phyloP scores from a whole-genome alignment of 2,888 invertebrate genomes.

The Amiota communis region DNA sequence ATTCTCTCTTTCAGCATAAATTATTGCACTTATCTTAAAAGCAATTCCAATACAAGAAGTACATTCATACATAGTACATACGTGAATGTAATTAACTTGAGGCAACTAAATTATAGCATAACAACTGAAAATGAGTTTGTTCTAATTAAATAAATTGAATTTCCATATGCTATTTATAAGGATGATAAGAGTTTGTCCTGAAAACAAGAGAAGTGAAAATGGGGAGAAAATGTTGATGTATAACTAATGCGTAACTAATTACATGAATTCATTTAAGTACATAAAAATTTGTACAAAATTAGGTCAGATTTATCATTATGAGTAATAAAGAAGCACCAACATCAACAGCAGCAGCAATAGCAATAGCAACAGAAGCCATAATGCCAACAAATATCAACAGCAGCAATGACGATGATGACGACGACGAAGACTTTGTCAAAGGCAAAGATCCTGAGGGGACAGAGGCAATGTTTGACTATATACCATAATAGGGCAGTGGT shows the following conservation, averaged over 20 bases:
- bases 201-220: conserved; percentile 1
- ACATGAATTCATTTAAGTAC: conserved; percentile 64
- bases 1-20: no score
- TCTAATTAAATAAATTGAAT: neutral
- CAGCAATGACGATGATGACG: neutral
- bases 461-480: no score
- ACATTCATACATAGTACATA: no score
- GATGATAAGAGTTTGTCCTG: neutral
- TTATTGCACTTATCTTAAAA: no score
- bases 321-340: conserved; percentile 54
- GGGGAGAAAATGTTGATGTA: neutral
- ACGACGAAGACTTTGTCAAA: neutral
- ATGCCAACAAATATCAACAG: neutral
- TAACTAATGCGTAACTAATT: conserved; percentile 53
- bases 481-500: neutral
- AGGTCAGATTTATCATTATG: conserved; percentile 65
- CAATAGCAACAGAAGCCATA: neutral
- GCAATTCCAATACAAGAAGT: no score
- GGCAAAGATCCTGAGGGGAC: no score
- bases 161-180: neutral
- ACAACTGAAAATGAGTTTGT: neutral
- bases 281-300: conserved; percentile 52
- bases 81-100: no score
- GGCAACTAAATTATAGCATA: neutral
- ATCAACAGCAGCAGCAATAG: neutral